Evolutionary conservation across 2,888 invertebrate species (phyloP).

Genomic region (Aleiodes testaceus): DNA sequence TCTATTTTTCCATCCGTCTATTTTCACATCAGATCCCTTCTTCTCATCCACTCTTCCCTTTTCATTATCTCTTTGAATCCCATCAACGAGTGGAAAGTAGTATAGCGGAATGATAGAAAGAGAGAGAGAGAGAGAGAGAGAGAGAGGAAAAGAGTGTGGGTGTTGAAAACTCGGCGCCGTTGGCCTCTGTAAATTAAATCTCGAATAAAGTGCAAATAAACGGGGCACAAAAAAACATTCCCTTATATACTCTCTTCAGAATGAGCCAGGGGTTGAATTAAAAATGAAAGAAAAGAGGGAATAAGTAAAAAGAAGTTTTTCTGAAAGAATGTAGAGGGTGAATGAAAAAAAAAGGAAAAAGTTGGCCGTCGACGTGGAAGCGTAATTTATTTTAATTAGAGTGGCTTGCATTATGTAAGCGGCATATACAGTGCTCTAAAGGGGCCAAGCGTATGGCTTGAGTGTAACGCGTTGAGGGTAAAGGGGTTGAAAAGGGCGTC

Average conservation of each 20-base stretch:
- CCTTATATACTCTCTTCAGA: constrained; percentile 29
- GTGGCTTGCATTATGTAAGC: constrained; percentile 70
- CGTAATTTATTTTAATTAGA: constrained; percentile 73
- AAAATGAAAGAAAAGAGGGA: constrained; percentile 1
- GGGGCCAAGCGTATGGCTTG: constrained; percentile 32
- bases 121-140: background rate
- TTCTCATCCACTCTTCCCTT: constrained; percentile 35
- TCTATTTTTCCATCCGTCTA: constrained; percentile 38
- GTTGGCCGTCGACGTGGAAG: constrained; percentile 59
- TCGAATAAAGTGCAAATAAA: constrained; percentile 72
- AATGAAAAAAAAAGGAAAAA: constrained; percentile 45
- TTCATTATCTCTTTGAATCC: constrained; percentile 53
- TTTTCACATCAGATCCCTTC: constrained; percentile 37
- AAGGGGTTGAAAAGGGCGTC: constrained; percentile 65
- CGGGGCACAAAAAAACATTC: constrained; percentile 54
- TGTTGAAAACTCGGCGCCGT: constrained; percentile 53
- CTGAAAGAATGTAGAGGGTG: constrained; percentile 40
- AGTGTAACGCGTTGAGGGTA: constrained; percentile 59
- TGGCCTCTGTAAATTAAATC: constrained; percentile 70
- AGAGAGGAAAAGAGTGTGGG: background rate
- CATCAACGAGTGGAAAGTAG: constrained; percentile 45
- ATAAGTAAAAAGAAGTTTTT: constrained; percentile 38
- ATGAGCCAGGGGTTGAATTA: constrained; percentile 29
- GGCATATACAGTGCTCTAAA: constrained; percentile 43
- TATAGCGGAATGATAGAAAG: constrained; percentile 8